Evolutionary conservation across 1,140 invertebrate genomes (phyloP).

Genomic region (Drosophila subobscura): DNA sequence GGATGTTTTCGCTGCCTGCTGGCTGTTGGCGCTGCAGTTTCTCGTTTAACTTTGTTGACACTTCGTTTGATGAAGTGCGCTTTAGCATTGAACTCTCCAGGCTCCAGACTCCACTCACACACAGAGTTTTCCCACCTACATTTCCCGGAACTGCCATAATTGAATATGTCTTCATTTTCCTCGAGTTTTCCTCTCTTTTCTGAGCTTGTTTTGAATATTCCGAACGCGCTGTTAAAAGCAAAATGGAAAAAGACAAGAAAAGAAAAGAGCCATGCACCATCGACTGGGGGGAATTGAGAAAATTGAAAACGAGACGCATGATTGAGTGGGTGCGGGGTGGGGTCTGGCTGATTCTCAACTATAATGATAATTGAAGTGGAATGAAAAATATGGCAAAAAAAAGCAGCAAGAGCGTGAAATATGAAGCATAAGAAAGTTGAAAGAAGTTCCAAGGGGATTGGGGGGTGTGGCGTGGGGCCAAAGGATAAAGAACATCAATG

Average conservation of each 20-base stretch:
- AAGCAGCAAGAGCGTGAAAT: neutral
- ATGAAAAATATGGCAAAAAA: conserved; percentile 38
- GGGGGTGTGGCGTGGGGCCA: neutral
- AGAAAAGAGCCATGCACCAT: conserved; percentile 42
- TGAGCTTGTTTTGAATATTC: conserved; percentile 63
- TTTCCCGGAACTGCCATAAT: conserved; percentile 46
- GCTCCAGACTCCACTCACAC: neutral
- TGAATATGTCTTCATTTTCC: conserved; percentile 60
- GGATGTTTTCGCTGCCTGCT: conserved; percentile 4
- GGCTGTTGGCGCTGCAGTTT: conserved; percentile 58
- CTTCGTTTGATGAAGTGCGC: conserved; percentile 72
- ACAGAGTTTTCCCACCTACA: neutral
- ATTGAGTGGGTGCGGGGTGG: conserved; percentile 29
- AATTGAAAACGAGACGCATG: conserved; percentile 68
- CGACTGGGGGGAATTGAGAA: conserved; percentile 63
- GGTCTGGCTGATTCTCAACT: conserved; percentile 52
- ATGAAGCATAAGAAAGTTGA: too few species aligned
- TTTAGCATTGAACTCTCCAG: conserved; percentile 24
- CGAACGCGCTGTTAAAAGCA: conserved; percentile 18
- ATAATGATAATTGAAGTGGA: conserved; percentile 59
- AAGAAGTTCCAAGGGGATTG: conserved; percentile 1
- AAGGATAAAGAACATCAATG: conserved; percentile 23
- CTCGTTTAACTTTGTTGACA: conserved; percentile 76
- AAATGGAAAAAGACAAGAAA: conserved; percentile 4
- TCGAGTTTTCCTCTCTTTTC: conserved; percentile 32